Conservation (phyloP, 2,797 vertebrate genomes). For the Bucorvus abyssinicus region DNA sequence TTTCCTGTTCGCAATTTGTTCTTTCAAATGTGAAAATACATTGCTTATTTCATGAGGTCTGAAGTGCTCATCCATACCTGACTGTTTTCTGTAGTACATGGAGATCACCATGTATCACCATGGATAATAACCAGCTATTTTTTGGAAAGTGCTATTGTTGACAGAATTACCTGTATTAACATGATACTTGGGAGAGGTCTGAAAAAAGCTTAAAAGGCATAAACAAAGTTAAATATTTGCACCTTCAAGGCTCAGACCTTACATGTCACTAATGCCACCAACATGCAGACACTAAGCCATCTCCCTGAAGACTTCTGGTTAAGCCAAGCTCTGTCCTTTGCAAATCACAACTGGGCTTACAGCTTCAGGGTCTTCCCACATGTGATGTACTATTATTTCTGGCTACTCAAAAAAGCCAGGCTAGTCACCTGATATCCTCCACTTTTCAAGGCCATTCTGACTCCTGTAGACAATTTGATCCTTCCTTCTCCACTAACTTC, state of each 20-base stretch:
- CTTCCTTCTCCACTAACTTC: not conserved
- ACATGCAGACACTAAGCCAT: not conserved
- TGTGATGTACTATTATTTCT: not conserved
- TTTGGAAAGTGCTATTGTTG: not conserved
- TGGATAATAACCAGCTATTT: not conserved
- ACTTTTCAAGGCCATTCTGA: not conserved
- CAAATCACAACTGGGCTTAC: not conserved
- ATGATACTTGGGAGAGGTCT: not conserved
- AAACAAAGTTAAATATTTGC: not conserved
- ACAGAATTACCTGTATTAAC: not conserved
- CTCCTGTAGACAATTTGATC: not conserved
- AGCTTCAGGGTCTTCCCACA: not conserved
- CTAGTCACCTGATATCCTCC: not conserved
- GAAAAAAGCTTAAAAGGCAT: not conserved
- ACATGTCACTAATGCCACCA: not conserved
- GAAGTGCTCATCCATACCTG: not conserved
- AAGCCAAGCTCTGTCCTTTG: not conserved
- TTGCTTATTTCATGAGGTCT: not conserved
- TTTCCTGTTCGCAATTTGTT: not conserved
- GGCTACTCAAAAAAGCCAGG: not conserved
- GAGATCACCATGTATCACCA: not conserved
- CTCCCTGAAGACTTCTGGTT: not conserved
- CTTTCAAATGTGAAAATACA: slow-evolving; percentile 5
- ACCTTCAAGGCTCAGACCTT: not conserved
- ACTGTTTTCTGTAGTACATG: not conserved